phyloP scores from a whole-genome alignment of 1,140 invertebrate genomes.

The Zaprionus lachaisei region DNA sequence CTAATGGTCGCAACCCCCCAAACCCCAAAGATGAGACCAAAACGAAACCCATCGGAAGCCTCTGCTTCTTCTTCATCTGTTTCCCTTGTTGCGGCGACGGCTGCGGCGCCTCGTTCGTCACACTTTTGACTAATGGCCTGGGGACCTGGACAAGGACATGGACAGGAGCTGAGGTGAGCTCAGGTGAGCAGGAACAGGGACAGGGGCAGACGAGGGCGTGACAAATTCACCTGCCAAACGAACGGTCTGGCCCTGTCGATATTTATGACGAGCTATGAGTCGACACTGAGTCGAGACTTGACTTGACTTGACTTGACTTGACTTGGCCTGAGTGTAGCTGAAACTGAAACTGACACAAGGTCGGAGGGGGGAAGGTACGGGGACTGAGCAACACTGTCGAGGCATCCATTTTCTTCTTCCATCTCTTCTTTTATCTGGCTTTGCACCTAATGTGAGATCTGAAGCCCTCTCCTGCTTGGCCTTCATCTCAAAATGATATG shows the following conservation, averaged over 20 bases:
- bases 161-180: background rate
- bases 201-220: constrained; percentile 23
- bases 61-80: constrained; percentile 6
- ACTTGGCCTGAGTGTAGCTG: constrained; percentile 17
- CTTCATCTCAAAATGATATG: constrained; percentile 44
- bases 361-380: background rate
- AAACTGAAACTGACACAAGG: background rate
- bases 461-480: background rate
- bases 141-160: constrained; percentile 11
- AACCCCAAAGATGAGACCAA: background rate
- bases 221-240: constrained; percentile 77
- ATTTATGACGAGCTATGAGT: constrained; percentile 66
- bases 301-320: constrained; percentile 26
- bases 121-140: constrained; percentile 74
- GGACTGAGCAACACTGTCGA: background rate
- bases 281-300: constrained; percentile 43
- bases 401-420: constrained; percentile 35
- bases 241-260: constrained; percentile 33
- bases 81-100: constrained; percentile 30
- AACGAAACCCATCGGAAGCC: background rate
- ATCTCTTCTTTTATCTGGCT: constrained; percentile 20
- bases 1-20: constrained; percentile 35
- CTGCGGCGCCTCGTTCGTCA: constrained; percentile 56
- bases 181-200: background rate
- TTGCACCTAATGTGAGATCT: constrained; percentile 34